phyloP scores from a whole-genome alignment of 2,113 vertebrate species.

The Sylvicapra grimmia region DNA sequence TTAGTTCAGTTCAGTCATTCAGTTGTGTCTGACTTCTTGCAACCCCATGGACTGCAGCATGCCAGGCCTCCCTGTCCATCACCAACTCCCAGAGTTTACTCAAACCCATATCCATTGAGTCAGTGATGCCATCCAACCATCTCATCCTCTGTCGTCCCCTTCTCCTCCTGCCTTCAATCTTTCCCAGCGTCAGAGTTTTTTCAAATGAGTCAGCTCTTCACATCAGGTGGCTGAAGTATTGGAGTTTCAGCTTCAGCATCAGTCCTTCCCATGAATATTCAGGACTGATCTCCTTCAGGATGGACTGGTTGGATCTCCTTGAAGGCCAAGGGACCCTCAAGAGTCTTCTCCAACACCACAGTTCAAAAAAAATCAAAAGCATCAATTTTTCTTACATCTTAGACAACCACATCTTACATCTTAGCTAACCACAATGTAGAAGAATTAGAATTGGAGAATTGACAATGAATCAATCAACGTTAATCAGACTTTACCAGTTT shows the following conservation, averaged over 20 bases:
- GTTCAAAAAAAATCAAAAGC: neutral
- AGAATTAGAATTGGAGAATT: neutral
- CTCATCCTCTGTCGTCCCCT: neutral
- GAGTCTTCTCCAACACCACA: neutral
- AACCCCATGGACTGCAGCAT: accelerated
- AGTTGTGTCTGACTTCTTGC: neutral
- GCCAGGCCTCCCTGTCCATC: neutral
- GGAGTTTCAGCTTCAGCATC: neutral
- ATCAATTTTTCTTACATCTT: neutral
- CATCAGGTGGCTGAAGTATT: neutral
- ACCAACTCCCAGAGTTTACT: neutral
- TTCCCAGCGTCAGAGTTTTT: neutral
- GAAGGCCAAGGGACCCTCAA: neutral
- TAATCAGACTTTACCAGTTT: neutral
- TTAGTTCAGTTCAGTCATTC: neutral
- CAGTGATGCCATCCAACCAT: neutral
- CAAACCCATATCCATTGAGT: neutral
- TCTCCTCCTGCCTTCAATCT: neutral
- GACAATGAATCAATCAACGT: neutral
- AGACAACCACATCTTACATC: neutral
- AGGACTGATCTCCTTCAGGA: neutral
- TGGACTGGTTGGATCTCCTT: neutral
- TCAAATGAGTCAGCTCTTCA: neutral
- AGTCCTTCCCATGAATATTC: neutral
- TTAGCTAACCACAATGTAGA: neutral